Evolutionary conservation across 2,797 vertebrate genomes (phyloP), one percentile per base, ranked within the genome.

Genomic region (Fringilla coelebs): DNA sequence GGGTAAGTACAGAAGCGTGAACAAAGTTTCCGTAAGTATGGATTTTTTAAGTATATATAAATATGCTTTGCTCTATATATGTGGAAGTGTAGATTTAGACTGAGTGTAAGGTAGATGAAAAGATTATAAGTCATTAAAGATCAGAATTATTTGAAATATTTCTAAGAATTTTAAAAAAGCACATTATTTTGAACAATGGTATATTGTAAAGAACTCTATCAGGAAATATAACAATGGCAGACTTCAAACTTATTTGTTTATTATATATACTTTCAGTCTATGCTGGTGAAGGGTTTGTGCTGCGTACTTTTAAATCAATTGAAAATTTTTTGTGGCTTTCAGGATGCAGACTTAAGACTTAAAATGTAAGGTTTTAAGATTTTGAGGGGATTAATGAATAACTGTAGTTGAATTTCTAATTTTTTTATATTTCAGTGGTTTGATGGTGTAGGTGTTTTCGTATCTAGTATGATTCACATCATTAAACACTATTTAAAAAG

Each of bases 1-100:
- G 99, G 99, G 99, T 99, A 98, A 99, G 99, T 99, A 98, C 60
- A 72, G 32, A 82, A 26, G 14, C 0, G 3, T 82, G 22, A 85
- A 36, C 3, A 38, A 66, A 51, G 31, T 49, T 77, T 81, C 31
- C 78, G 1, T 49, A 48, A 81, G 20, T 68, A 15, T 7, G 21
- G 2, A 9, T 65, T 43, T 84, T 83, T 60, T 26, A 45, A 4
- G 34, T 61, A 28, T 34, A 7, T 43, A 20, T 32, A 12, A 61
- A 48, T 79, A 21, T 67, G 20, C 25, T 70, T 89, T 32, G 72
- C 7, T 79, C 2, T 67, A 0, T 52, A 4, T 76, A 24, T 36
- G 26, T 32, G 29, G 19, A 75, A 62, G 19, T 57, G 7, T 40
- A 60, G 76, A 65, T 6, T 61, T 67, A 81, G 32, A 9, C 6